Conservation (phyloP, 2,888 invertebrate species). For the Folsomia manolachei region DNA sequence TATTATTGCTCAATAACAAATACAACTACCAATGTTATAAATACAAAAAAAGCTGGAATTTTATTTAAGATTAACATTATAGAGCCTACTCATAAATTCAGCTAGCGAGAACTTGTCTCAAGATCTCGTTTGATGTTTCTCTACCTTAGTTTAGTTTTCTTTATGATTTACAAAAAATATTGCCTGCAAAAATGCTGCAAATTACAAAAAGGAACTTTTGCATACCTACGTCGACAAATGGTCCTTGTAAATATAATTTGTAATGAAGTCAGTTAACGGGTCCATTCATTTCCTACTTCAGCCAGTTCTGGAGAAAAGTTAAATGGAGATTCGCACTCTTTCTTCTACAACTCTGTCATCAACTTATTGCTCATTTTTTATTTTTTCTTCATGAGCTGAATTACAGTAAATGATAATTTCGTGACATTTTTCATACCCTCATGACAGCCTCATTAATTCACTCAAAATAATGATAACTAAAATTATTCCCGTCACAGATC, state of each 20-base stretch:
- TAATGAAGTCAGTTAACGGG: not conserved
- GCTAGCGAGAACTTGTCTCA: no score
- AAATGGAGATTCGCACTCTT: not conserved
- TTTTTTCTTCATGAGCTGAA: not conserved
- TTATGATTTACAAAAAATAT: conserved; percentile 15
- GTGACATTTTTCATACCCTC: conserved; percentile 13
- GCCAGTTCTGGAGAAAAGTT: not conserved
- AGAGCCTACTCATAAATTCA: no score
- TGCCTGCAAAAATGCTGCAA: not conserved
- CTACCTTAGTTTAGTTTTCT: no score
- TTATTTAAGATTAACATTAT: no score
- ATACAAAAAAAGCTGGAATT: no score
- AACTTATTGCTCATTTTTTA: not conserved
- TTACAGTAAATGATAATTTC: conserved; percentile 14
- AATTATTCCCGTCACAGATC: not conserved
- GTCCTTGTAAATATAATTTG: no score
- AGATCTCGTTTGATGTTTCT: no score
- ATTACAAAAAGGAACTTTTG: not conserved
- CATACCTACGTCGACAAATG: not conserved
- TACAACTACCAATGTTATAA: no score
- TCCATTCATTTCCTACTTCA: not conserved
- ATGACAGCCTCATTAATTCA: conserved; percentile 18
- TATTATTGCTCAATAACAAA: no score
- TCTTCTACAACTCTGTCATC: not conserved
- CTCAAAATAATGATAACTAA: conserved; percentile 12